These are phyloP conservation scores for Caenorhabditis sp. DNA, from an alignment of 2,888 invertebrate species.

Conservation along the genomic window DNA sequence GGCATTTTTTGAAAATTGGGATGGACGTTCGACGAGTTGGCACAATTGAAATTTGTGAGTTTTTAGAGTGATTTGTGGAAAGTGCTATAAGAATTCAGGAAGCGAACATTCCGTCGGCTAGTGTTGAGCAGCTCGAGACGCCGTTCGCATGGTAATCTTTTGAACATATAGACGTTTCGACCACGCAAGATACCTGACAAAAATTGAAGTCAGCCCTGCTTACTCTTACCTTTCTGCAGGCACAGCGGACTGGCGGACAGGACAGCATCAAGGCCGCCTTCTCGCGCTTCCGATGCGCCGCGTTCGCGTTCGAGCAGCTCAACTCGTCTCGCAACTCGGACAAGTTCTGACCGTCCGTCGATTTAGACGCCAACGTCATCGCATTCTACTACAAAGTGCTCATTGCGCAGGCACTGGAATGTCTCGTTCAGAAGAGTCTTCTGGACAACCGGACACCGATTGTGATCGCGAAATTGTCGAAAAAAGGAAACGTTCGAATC, in stretches of 20 bases:
- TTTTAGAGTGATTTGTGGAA: too few species aligned
- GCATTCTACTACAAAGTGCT: slow-evolving; percentile 80
- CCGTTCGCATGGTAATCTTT: slow-evolving; percentile 81
- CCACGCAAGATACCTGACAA: too few species aligned
- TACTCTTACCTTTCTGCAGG: slow-evolving; percentile 79
- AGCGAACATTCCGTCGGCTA: slow-evolving; percentile 51
- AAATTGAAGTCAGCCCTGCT: too few species aligned
- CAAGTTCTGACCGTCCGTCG: slow-evolving; percentile 82
- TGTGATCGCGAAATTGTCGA: slow-evolving; percentile 89
- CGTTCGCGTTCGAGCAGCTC: slow-evolving; percentile 88
- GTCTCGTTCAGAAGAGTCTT: slow-evolving; percentile 96
- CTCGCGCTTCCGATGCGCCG: slow-evolving; percentile 96
- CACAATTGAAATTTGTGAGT: slow-evolving; percentile 47
- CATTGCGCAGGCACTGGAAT: slow-evolving; percentile 94
- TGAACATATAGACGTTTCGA: too few species aligned
- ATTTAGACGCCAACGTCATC: slow-evolving; percentile 80
- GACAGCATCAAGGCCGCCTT: slow-evolving; percentile 94
- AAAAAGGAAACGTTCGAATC: slow-evolving; percentile 86
- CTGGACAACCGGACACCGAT: slow-evolving; percentile 92
- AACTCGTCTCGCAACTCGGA: slow-evolving; percentile 79
- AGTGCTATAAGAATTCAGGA: too few species aligned
- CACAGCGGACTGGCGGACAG: slow-evolving; percentile 87
- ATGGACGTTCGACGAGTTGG: slow-evolving; percentile 84
- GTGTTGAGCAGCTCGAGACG: slow-evolving; percentile 81
- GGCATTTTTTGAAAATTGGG: too few species aligned